Conservation (phyloP, 2,797 vertebrate genomes). For the Chromobotia macracanthus region DNA sequence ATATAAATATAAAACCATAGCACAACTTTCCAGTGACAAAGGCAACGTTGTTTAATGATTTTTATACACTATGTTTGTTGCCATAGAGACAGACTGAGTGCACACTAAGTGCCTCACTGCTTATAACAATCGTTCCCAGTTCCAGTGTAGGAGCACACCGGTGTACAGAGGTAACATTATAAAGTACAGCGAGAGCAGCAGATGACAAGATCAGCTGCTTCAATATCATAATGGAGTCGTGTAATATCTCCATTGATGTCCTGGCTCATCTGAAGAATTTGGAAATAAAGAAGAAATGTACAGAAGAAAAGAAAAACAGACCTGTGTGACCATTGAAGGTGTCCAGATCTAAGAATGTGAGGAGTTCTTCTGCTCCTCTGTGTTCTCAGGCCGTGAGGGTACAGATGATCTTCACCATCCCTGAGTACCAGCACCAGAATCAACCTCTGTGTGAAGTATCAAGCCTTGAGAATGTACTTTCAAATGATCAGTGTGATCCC, state of each 20-base stretch:
- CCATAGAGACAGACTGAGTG: conserved; percentile 23
- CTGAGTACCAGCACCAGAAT: conserved; percentile 46
- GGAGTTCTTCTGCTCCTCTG: conserved; percentile 36
- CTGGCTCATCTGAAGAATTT: conserved; percentile 60
- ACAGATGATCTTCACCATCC: conserved; percentile 48
- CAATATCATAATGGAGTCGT: conserved; percentile 57
- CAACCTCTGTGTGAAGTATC: conserved; percentile 47
- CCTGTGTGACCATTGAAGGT: conserved; percentile 62
- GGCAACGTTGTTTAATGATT: conserved; percentile 53
- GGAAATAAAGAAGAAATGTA: conserved; percentile 42
- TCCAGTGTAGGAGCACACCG: conserved; percentile 43
- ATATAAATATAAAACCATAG: conserved; percentile 49
- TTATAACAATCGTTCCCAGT: conserved; percentile 45
- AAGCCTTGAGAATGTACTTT: conserved; percentile 45
- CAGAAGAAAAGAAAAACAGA: conserved; percentile 52
- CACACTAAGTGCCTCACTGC: conserved; percentile 24
- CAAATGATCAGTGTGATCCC: not conserved
- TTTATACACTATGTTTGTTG: conserved; percentile 40
- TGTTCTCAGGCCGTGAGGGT: conserved; percentile 41
- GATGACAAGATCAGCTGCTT: conserved; percentile 58
- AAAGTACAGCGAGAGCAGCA: conserved; percentile 79
- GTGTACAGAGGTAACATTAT: conserved; percentile 75
- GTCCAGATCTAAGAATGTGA: conserved; percentile 54
- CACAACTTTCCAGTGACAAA: conserved; percentile 59
- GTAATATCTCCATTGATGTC: conserved; percentile 49